phyloP scores from a whole-genome alignment of 2,797 vertebrate genomes.

The Orientallactaga sibirica region DNA sequence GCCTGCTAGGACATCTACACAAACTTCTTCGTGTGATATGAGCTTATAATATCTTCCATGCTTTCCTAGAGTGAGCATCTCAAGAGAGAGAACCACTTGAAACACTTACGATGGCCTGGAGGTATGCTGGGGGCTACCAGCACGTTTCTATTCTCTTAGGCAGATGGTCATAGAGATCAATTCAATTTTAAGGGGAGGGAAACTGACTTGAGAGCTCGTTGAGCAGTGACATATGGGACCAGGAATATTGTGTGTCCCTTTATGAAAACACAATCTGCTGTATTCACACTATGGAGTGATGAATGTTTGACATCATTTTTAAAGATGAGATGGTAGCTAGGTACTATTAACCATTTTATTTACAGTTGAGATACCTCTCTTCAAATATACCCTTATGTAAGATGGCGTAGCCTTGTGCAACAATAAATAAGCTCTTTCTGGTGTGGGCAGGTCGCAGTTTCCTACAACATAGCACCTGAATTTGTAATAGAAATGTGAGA shows the following conservation, averaged over 20 bases:
- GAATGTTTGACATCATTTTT: constrained; percentile 14
- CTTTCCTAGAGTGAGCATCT: neutral
- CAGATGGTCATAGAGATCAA: neutral
- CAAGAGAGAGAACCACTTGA: neutral
- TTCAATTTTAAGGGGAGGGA: neutral
- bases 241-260: neutral
- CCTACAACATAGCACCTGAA: constrained; percentile 4
- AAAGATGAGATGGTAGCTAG: neutral
- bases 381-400: constrained; percentile 19
- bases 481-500: constrained; percentile 42
- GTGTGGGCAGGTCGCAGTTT: constrained; percentile 20
- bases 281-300: neutral
- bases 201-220: neutral
- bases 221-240: neutral
- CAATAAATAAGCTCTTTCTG: constrained; percentile 6
- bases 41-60: neutral
- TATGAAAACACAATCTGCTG: neutral
- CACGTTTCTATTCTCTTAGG: neutral
- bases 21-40: neutral
- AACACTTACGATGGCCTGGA: neutral
- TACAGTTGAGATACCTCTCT: neutral
- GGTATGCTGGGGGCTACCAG: neutral
- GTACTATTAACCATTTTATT: constrained; percentile 11
- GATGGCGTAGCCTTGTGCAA: neutral
- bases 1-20: neutral